These are phyloP conservation scores for Indicator maculatus DNA, from an alignment of 2,113 vertebrate genomes.

Conservation along the genomic window DNA sequence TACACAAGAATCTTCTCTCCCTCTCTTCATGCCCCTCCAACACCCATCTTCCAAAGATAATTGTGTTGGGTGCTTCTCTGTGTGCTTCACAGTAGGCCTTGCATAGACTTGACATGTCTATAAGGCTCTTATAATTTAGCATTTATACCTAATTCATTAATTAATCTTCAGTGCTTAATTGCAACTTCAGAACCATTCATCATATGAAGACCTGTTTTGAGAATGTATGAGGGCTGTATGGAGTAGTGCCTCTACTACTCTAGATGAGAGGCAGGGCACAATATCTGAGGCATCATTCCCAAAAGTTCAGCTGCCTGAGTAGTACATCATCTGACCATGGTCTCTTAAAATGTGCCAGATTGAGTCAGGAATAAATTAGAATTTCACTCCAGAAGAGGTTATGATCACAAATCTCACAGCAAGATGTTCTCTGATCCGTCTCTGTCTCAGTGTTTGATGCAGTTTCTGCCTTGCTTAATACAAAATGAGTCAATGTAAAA, in stretches of 20 bases:
- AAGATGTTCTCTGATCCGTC: background rate
- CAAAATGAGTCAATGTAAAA: background rate
- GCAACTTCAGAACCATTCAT: background rate
- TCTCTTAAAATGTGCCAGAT: background rate
- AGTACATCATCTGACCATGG: background rate
- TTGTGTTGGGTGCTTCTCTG: background rate
- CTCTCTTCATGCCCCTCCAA: background rate
- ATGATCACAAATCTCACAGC: background rate
- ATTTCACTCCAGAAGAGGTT: background rate
- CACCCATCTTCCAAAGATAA: background rate
- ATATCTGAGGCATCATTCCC: background rate
- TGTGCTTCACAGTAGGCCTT: background rate
- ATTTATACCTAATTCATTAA: background rate
- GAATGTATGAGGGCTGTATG: background rate
- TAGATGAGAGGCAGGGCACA: background rate
- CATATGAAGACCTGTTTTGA: background rate
- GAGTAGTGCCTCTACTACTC: background rate
- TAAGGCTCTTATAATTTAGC: background rate
- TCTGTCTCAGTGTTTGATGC: background rate
- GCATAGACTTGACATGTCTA: rapidly evolving
- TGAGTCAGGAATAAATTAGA: background rate
- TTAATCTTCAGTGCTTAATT: background rate
- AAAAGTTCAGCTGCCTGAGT: background rate
- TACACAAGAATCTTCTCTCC: background rate
- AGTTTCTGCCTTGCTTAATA: background rate